Evolutionary conservation across 2,888 invertebrate genomes (phyloP), one percentile per base, ranked within the genome.

Genomic region (Stomorhina lunata): DNA sequence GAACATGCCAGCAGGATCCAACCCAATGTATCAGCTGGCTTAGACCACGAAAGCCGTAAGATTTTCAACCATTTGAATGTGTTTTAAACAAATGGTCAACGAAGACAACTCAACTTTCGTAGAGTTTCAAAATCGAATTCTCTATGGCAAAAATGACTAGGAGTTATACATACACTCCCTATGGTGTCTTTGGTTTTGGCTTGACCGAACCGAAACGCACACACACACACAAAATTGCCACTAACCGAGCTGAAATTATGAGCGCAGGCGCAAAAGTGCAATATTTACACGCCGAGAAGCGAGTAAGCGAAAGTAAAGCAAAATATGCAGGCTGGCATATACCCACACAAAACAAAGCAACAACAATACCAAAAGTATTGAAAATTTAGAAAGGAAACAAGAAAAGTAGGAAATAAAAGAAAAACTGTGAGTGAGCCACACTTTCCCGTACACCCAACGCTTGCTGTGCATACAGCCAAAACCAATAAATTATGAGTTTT

Each of bases 11-110:
- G 89, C 89, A 84, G 86, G 87, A 86, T 85, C 88, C 86, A 88
- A 86, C 84, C 84, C 75, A 87, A 81, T 88, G 85, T 86, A 84
- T 84, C 83, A 75, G 50, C 69, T 80, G 45, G 77, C 22, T 7
- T 73, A 72, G 59, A 50, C 78, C 80, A 80, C 85, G 85, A 85
- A 86, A 83, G 73, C 53, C 22, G 27, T 29, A 48, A 69, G 69
- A 80, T 84, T 78, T 86, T 86, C 87, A 86, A 84, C 86, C 88
- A 87, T 88, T 88, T 89, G 87, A 85, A 83, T 84, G 80, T 86
- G 20, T 84, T 85, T 85, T 79, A 53, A 88, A 85, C 88, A 89
- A 89, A 88, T 87, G 87, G 84, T 76, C 85, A 84, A 85, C 84
- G 87, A 88, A 88, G 86, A 85, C 40, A 25, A 34, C 27, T 32